Base-by-base conservation (phyloP, 1,140 invertebrate species). In the Uloborus diversus region DNA sequence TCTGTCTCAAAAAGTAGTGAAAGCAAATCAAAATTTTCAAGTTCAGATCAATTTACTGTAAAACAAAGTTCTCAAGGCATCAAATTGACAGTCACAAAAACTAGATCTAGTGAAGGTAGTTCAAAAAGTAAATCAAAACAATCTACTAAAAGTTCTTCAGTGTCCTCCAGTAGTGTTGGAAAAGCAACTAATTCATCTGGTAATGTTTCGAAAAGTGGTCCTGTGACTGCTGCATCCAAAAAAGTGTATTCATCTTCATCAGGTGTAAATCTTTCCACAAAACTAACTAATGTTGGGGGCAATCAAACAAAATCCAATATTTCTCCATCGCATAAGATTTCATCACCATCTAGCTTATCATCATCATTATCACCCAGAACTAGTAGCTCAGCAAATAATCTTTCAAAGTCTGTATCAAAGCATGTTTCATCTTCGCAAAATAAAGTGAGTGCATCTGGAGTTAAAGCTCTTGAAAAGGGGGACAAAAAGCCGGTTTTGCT, bases 71-170 rank as follows among this genome's bases (percentile, higher is more conserved):
- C 42, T 35, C 30, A 80, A 68, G 62, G 80, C 25, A 79, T 84
- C 11, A 84, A 84, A 64, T 75, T 84, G 28, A 84, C 78, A 30
- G 71, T 84, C 2, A 83, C 82, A 1, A 84, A 84, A 76, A 84
- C 83, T 25, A 27, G 69, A 51, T 53, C 75, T 33, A 51, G 56
- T 66, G 76, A 82, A 73, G 75, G 75, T 33, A 73, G 64, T 37
- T 81, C 62, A 1, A 81, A 75, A 49, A 70, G 78, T 35, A 80
- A 71, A 68, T 80, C 66, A n/a, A 80, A 80, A 28, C 66, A 62
- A n/a, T 71, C 79, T 28, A 56, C 33, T 49, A 79, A 79, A 61
- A 79, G 53, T 33, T 75, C 71, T 49, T 78, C 73, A 25, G 35
- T 79, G 4, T 56, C 76, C 28, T 68, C 76, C 17, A 79, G 76